Evolutionary conservation across 2,888 invertebrate genomes (phyloP).

Genomic region (Sminthurides aquaticus): DNA sequence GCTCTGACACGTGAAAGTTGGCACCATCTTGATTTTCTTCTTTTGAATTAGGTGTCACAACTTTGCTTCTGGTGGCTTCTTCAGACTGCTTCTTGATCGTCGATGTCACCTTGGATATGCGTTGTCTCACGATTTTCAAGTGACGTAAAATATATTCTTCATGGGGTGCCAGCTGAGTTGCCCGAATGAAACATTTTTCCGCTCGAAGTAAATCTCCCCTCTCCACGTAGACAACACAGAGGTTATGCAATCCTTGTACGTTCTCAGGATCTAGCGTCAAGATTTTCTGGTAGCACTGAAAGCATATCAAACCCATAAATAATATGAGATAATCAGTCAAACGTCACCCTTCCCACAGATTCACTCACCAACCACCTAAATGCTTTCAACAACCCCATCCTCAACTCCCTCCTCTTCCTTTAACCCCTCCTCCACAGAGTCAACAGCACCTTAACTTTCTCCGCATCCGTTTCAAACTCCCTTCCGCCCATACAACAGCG

Average conservation of each 20-base stretch:
- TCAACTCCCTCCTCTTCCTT: background rate
- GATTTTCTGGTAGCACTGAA: slow-evolving; percentile 81
- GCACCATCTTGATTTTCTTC: slow-evolving; percentile 27
- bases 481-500: too few relatives aligned
- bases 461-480: too few relatives aligned
- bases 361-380: too few relatives aligned
- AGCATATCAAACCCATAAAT: too few relatives aligned
- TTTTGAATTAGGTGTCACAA: slow-evolving; percentile 18
- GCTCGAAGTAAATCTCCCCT: slow-evolving; percentile 77
- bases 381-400: slow-evolving; percentile 67
- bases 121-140: slow-evolving; percentile 74
- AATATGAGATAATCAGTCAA: slow-evolving; percentile 19
- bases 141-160: slow-evolving; percentile 88
- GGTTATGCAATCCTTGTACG: slow-evolving; percentile 88
- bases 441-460: too few relatives aligned
- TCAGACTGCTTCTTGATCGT: slow-evolving; percentile 26
- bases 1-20: slow-evolving; percentile 17
- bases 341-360: too few relatives aligned
- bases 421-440: too few relatives aligned
- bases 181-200: slow-evolving; percentile 72
- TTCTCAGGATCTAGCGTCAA: slow-evolving; percentile 79
- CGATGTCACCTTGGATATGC: slow-evolving; percentile 48
- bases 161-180: slow-evolving; percentile 71
- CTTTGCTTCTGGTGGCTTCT: background rate
- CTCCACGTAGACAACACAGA: slow-evolving; percentile 93